These are phyloP conservation scores for Spialia ferax DNA, from an alignment of 2,888 invertebrate genomes.

Conservation along the genomic window DNA sequence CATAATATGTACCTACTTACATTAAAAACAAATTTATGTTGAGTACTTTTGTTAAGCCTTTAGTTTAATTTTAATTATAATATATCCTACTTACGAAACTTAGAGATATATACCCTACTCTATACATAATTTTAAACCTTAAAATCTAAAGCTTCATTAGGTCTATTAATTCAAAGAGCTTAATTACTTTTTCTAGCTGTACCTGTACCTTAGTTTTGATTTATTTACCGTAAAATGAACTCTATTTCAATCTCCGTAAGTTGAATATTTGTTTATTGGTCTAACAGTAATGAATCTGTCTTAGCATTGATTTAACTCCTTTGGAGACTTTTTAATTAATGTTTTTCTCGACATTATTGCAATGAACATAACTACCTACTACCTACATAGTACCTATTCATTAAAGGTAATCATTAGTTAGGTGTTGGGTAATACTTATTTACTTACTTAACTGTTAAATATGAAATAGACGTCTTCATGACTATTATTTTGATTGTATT, in stretches of 20 bases:
- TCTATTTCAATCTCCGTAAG: neutral
- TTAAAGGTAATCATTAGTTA: too few relatives aligned
- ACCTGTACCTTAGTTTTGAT: neutral
- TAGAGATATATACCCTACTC: too few relatives aligned
- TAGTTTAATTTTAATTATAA: neutral
- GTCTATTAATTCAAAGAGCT: conserved; percentile 17
- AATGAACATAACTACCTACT: conserved; percentile 50
- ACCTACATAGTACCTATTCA: too few relatives aligned
- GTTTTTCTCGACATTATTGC: conserved; percentile 70
- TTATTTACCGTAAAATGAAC: neutral
- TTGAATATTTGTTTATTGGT: conserved; percentile 3
- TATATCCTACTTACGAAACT: neutral
- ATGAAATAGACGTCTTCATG: too few relatives aligned
- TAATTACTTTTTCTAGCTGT: conserved; percentile 21
- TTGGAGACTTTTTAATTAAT: conserved; percentile 70
- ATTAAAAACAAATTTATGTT: too few relatives aligned
- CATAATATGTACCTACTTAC: too few relatives aligned
- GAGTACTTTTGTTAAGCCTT: too few relatives aligned
- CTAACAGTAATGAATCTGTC: conserved; percentile 64
- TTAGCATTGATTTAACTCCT: conserved; percentile 56
- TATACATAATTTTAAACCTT: too few relatives aligned
- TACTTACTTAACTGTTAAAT: too few relatives aligned
- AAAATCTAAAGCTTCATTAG: conserved; percentile 9
- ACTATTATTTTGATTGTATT: too few relatives aligned
- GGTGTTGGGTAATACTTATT: too few relatives aligned